These are phyloP conservation scores for Peromyscus melanophrys DNA, from an alignment of 2,797 vertebrate genomes.

Conservation along the genomic window DNA sequence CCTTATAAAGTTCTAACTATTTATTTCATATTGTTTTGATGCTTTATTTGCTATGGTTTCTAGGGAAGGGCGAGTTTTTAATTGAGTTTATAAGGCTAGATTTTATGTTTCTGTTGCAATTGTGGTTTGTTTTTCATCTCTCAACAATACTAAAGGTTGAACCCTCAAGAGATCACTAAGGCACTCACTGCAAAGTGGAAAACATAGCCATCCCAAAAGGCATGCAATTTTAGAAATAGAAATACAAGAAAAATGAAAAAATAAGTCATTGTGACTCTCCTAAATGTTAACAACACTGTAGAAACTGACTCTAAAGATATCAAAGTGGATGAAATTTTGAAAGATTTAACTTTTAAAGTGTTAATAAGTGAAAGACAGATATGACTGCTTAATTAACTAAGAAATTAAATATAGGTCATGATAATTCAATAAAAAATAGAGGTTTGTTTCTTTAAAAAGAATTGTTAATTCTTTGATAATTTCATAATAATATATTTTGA, in stretches of 20 bases:
- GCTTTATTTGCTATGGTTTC: neutral
- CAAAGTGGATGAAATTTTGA: neutral
- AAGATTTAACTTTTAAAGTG: neutral
- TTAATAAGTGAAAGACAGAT: neutral
- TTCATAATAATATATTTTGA: neutral
- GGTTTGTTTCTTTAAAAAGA: neutral
- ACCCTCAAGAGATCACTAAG: neutral
- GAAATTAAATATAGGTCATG: neutral
- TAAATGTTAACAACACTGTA: neutral
- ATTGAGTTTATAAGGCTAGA: neutral
- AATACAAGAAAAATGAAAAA: neutral
- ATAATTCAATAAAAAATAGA: neutral
- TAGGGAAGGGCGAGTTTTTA: neutral
- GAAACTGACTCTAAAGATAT: neutral
- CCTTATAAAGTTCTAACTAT: neutral
- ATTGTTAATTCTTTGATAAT: neutral
- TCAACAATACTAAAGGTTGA: neutral
- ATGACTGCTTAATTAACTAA: neutral
- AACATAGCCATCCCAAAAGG: neutral
- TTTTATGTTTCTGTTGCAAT: neutral
- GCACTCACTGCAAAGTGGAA: neutral
- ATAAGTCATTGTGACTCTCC: neutral
- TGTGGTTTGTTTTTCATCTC: neutral
- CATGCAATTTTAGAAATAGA: neutral
- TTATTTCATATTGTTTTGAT: neutral